Evolutionary conservation across 2,113 vertebrate genomes (phyloP).

Genomic region (Cyprinodon tularosa): DNA sequence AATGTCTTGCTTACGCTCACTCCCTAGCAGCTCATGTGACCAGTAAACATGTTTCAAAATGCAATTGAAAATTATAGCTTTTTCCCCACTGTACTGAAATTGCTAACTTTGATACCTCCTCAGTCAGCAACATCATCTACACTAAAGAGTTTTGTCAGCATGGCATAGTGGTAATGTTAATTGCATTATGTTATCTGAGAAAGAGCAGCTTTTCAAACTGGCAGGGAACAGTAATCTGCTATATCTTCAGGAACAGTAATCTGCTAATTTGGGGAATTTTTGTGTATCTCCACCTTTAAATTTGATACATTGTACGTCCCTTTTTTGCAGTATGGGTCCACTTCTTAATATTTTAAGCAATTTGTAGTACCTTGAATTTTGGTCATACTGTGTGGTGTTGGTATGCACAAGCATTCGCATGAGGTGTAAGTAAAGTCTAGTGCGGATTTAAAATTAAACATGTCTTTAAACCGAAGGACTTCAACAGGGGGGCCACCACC

Average conservation of each 20-base stretch:
- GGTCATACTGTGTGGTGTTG: neutral
- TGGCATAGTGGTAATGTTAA: neutral
- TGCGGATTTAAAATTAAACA: slow-evolving; percentile 5
- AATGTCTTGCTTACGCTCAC: neutral
- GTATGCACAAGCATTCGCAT: neutral
- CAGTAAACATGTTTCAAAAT: neutral
- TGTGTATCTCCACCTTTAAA: neutral
- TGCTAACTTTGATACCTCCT: neutral
- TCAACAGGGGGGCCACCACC: no score
- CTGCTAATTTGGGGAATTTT: neutral
- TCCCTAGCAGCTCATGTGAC: neutral
- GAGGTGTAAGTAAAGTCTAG: neutral
- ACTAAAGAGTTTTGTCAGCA: neutral
- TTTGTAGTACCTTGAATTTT: neutral
- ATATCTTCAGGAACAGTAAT: no score
- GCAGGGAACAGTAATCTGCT: no score
- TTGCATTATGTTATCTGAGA: neutral
- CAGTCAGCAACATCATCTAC: neutral
- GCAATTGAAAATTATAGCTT: neutral
- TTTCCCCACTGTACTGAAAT: neutral
- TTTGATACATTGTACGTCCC: neutral
- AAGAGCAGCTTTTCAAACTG: neutral
- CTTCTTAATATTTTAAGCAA: neutral
- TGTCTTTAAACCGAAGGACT: neutral
- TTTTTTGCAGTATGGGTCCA: neutral